Evolutionary conservation across 2,888 invertebrate species (phyloP).

Genomic region (Nineta flava): DNA sequence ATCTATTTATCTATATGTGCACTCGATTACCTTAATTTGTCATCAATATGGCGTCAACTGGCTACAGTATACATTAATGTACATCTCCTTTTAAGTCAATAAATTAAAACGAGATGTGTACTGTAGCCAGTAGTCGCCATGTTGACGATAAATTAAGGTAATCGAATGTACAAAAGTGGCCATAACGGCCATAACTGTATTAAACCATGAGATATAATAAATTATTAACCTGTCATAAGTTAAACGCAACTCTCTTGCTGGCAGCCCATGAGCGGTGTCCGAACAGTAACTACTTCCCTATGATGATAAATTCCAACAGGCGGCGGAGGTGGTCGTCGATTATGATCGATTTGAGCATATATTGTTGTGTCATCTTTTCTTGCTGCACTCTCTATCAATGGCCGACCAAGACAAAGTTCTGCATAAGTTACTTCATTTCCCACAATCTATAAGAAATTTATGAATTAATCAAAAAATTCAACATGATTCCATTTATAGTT

Average conservation of each 20-base stretch:
- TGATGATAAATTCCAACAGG: conserved; percentile 32
- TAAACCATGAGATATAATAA: not conserved
- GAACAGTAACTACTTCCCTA: conserved; percentile 52
- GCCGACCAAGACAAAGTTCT: conserved; percentile 37
- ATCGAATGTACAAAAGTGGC: too few relatives aligned
- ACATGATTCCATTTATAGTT: too few relatives aligned
- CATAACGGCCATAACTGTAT: not conserved
- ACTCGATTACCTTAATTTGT: too few relatives aligned
- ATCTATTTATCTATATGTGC: too few relatives aligned
- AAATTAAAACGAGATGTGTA: too few relatives aligned
- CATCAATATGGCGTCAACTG: too few relatives aligned
- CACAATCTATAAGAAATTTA: not conserved
- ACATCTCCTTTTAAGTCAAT: too few relatives aligned
- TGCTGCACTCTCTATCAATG: conserved; percentile 29
- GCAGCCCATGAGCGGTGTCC: conserved; percentile 53
- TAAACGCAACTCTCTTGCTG: conserved; percentile 55
- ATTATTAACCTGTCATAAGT: conserved; percentile 13
- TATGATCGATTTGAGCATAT: conserved; percentile 60
- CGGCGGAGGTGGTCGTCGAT: conserved; percentile 31
- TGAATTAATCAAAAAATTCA: not conserved
- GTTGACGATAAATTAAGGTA: too few relatives aligned
- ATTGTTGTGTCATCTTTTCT: conserved; percentile 46
- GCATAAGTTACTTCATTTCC: conserved; percentile 44
- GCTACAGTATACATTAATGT: too few relatives aligned
- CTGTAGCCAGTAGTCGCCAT: too few relatives aligned